phyloP scores from a whole-genome alignment of 2,888 invertebrate species.

The Himalopsyche japonica region DNA sequence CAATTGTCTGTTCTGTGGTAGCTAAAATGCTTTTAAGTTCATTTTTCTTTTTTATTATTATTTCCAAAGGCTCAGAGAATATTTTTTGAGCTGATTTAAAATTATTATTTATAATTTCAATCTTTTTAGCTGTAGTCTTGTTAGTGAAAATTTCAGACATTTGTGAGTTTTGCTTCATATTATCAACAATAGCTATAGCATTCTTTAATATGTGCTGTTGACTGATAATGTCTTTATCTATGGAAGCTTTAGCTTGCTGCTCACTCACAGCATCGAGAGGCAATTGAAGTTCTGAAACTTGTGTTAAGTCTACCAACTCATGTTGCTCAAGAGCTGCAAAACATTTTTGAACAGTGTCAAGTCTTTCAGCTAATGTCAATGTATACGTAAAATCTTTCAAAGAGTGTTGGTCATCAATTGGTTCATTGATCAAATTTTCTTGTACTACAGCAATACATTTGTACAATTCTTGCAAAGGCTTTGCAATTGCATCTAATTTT shows the following conservation, averaged over 20 bases:
- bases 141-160: neutral
- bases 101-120: slow-evolving; percentile 29
- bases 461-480: slow-evolving; percentile 50
- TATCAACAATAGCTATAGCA: slow-evolving; percentile 43
- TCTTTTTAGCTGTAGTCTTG: slow-evolving; percentile 6
- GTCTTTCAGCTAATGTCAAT: slow-evolving; percentile 49
- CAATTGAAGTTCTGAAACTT: slow-evolving; percentile 45
- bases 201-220: slow-evolving; percentile 45
- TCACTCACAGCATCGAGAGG: neutral
- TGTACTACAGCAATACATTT: slow-evolving; percentile 49
- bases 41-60: slow-evolving; percentile 21
- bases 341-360: slow-evolving; percentile 51
- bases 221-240: slow-evolving; percentile 43
- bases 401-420: slow-evolving; percentile 32
- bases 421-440: slow-evolving; percentile 46
- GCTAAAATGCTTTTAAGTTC: slow-evolving; percentile 18
- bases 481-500: slow-evolving; percentile 44
- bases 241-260: slow-evolving; percentile 29
- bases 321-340: slow-evolving; percentile 52
- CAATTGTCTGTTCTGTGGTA: slow-evolving; percentile 12
- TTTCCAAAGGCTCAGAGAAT: slow-evolving; percentile 29
- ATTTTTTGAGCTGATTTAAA: slow-evolving; percentile 32
- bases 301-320: slow-evolving; percentile 51
- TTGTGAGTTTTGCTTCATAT: slow-evolving; percentile 9
- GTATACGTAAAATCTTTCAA: slow-evolving; percentile 32